Conservation (phyloP, 1,140 invertebrate genomes). For the Papilio polyxenes region DNA sequence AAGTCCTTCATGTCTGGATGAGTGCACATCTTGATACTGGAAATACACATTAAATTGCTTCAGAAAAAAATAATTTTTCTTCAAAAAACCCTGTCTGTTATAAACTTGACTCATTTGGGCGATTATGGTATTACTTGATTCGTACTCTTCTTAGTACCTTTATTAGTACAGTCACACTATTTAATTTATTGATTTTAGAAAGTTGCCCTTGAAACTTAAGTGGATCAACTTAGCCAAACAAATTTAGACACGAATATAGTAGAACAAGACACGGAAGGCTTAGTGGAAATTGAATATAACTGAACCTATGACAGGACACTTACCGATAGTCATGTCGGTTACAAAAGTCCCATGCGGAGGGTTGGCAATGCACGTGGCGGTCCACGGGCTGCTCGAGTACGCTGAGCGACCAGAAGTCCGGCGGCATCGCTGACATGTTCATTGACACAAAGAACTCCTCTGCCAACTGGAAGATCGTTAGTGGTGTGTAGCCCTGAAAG, state of each 20-base stretch:
- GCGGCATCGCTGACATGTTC: slow-evolving; percentile 90
- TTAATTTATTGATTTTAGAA: too few relatives aligned
- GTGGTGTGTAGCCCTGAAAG: slow-evolving; percentile 88
- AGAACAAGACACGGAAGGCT: not conserved
- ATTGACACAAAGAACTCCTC: slow-evolving; percentile 93
- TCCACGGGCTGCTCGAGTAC: slow-evolving; percentile 88
- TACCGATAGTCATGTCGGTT: slow-evolving; percentile 91
- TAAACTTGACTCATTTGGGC: not conserved
- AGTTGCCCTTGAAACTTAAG: too few relatives aligned
- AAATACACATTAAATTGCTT: slow-evolving; percentile 52
- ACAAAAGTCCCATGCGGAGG: slow-evolving; percentile 96
- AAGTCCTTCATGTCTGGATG: slow-evolving; percentile 93
- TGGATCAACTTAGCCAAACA: too few relatives aligned
- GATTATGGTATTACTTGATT: too few relatives aligned
- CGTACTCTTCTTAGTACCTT: too few relatives aligned
- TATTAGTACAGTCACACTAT: too few relatives aligned
- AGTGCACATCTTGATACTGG: slow-evolving; percentile 97
- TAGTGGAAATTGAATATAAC: not conserved
- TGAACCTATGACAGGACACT: not conserved
- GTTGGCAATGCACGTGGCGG: slow-evolving; percentile 89
- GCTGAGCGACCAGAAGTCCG: slow-evolving; percentile 90
- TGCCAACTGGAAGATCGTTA: slow-evolving; percentile 89
- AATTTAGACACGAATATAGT: too few relatives aligned
- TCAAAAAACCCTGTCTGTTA: too few relatives aligned
- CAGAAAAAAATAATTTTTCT: not conserved